Evolutionary conservation across 2,888 invertebrate species (phyloP).

Genomic region (Nycteola revayana): DNA sequence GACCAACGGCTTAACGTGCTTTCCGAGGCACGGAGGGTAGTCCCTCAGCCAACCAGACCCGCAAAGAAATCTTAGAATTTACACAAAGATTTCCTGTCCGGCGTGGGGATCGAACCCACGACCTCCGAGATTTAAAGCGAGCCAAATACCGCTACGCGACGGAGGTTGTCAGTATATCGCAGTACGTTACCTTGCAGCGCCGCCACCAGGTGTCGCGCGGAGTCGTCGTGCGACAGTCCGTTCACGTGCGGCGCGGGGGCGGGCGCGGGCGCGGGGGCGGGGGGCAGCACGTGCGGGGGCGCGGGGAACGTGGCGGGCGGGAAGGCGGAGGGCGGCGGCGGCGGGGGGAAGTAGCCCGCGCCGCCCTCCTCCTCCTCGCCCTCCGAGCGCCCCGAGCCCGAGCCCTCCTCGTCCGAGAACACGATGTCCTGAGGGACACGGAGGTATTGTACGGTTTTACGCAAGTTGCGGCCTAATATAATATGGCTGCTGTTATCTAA

Average conservation of each 20-base stretch:
- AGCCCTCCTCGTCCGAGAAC: conserved; percentile 82
- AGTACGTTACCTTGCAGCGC: conserved; percentile 46
- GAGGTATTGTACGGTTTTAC: conserved; percentile 98
- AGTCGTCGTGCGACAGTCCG: conserved; percentile 38
- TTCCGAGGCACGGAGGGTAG: too few species aligned
- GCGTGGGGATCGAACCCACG: too few species aligned
- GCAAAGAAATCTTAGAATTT: too few species aligned
- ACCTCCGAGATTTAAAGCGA: too few species aligned
- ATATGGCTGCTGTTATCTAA: too few species aligned
- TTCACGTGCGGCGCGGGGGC: conserved; percentile 44
- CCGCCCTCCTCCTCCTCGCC: conserved; percentile 80
- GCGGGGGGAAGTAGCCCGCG: conserved; percentile 53
- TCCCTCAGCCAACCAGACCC: too few species aligned
- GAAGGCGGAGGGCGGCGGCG: conserved; percentile 44
- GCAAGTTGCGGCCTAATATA: too few species aligned
- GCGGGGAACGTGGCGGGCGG: conserved; percentile 36
- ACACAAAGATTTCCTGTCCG: too few species aligned
- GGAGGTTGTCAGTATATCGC: too few species aligned
- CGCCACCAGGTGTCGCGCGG: conserved; percentile 41
- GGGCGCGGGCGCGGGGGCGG: conserved; percentile 43
- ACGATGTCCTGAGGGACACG: conserved; percentile 88
- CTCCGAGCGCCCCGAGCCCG: conserved; percentile 81
- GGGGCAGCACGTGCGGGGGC: conserved; percentile 40
- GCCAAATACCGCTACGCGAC: too few species aligned
- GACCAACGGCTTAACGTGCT: too few species aligned